Evolutionary conservation across 2,888 invertebrate genomes (phyloP), one percentile per base, ranked within the genome.

Genomic region (Nipponacmea schrenckii): DNA sequence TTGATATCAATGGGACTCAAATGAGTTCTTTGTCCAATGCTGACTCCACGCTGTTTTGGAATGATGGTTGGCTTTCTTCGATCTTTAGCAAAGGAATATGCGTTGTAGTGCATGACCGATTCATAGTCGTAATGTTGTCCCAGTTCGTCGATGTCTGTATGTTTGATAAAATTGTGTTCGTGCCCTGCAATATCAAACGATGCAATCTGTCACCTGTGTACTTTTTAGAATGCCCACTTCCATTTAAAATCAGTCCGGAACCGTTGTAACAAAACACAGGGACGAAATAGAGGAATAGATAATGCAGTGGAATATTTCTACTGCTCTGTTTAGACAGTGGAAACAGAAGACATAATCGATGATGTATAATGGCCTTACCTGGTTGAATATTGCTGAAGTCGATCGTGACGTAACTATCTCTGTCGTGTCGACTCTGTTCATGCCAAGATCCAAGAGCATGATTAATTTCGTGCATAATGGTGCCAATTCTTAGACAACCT

Each of bases 361-460:
- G 39, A 39, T 1, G 10, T 8, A 5, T 39, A 39, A 56, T 12
- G 14, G 15, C 62, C 78, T 78, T 81, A 92, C 93, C 92, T 76
- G 89, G 81, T 79, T 88, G 85, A 64, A 94, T 93, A 83, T 94
- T 94, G 63, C 93, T 92, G 92, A 93, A 94, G 66, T 92, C 87
- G 77, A 95, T 93, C 77, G 91, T 90, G 0, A 95, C 92, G 85
- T 91, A 94, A 0, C 93, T 91, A 83, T 94, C 94, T 77, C 94
- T 91, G 85, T 94, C 92, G 24, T 92, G 92, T 17, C 94, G 91
- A 84, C 93, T 93, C 84, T 94, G 94, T 89, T 94, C 94, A 83
- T 94, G 94, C 83, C 93, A 93, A 87, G 94, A 94, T 0, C 94
- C 94, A 1, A 94, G 86, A 0, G 93, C 92, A 82, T 94, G 94